Percentiles rank a stretch among this genome's conserved stretches.
Evolutionary conservation across 2,797 vertebrate species (phyloP).

Genomic region (Chelon labrosus): DNA sequence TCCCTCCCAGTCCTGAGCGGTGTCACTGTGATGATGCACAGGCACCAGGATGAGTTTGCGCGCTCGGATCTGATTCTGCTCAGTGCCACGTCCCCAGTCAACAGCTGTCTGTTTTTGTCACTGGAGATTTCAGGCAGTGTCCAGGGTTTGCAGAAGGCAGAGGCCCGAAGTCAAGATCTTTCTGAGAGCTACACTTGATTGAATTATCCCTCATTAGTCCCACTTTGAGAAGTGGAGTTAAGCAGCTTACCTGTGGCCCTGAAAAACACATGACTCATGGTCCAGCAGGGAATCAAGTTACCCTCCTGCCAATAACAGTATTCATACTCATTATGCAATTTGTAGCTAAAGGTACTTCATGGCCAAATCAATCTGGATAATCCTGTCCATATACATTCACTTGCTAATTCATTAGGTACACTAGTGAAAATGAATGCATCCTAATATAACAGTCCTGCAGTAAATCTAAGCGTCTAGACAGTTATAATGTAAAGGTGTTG

Average conservation of each 20-base stretch:
- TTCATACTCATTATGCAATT: conserved; percentile 38
- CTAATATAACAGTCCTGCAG: too few relatives aligned
- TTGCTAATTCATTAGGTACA: too few relatives aligned
- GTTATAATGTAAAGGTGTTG: too few relatives aligned
- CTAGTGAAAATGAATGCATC: too few relatives aligned
- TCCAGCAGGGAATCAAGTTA: conserved; percentile 44
- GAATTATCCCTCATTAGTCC: conserved; percentile 72
- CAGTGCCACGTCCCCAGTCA: conserved; percentile 71
- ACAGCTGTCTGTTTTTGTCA: conserved; percentile 79
- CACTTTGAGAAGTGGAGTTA: conserved; percentile 71
- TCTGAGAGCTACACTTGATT: conserved; percentile 71
- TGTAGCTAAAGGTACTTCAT: not conserved
- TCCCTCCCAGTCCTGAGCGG: conserved; percentile 54
- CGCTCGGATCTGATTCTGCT: conserved; percentile 69
- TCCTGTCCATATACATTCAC: not conserved
- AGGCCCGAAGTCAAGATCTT: conserved; percentile 66
- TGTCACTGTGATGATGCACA: conserved; percentile 73
- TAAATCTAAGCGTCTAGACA: too few relatives aligned
- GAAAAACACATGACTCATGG: conserved; percentile 52
- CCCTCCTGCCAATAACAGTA: conserved; percentile 25
- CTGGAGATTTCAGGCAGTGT: conserved; percentile 75
- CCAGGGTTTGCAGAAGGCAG: conserved; percentile 36
- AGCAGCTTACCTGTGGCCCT: conserved; percentile 76
- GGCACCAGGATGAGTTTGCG: conserved; percentile 67
- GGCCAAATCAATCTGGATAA: not conserved